phyloP scores from a whole-genome alignment of 2,888 invertebrate genomes.

The Hecatera dysodea region DNA sequence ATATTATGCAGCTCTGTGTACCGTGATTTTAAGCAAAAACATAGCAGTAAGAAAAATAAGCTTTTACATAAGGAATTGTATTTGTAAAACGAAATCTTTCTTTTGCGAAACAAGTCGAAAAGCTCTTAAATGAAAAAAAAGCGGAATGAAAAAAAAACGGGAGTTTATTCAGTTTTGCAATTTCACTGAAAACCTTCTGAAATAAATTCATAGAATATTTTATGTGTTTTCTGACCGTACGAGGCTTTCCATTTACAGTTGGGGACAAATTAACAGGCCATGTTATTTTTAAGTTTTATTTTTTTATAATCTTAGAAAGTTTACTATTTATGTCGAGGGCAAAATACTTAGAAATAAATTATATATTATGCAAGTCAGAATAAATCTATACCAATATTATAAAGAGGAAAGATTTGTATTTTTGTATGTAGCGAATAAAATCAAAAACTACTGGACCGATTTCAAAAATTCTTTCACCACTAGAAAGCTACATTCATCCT shows the following conservation, averaged over 20 bases:
- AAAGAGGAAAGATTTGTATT: too few relatives aligned
- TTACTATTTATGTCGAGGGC: too few relatives aligned
- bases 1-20: not conserved
- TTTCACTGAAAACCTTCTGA: constrained; percentile 84
- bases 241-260: constrained; percentile 81
- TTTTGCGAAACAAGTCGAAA: constrained; percentile 28
- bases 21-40: not conserved
- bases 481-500: too few relatives aligned
- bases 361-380: too few relatives aligned
- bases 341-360: too few relatives aligned
- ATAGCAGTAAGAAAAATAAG: not conserved
- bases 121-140: constrained; percentile 61
- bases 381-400: too few relatives aligned
- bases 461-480: too few relatives aligned
- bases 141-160: constrained; percentile 64
- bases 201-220: constrained; percentile 90
- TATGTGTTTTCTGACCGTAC: constrained; percentile 90
- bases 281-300: not conserved
- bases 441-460: too few relatives aligned
- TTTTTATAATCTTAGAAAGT: not conserved
- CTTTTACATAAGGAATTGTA: constrained; percentile 14
- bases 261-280: constrained; percentile 68
- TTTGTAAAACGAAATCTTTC: constrained; percentile 35
- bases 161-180: constrained; percentile 77
- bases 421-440: too few relatives aligned